These are phyloP conservation scores for Desmodus rotundus DNA, from an alignment of 2,113 vertebrate species.

Conservation along the genomic window DNA sequence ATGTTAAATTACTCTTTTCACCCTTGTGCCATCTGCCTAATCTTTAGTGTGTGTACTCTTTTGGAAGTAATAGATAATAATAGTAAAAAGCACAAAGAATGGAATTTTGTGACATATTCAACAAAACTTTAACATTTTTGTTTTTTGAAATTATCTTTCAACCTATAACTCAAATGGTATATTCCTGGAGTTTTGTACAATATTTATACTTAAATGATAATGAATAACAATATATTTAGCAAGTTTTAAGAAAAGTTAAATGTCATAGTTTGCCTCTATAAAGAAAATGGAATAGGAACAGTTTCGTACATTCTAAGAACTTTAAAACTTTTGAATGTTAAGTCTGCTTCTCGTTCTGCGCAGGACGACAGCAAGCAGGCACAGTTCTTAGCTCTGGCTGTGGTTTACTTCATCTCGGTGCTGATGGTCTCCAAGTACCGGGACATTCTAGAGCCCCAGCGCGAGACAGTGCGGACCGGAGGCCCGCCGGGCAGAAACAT, in stretches of 20 bases:
- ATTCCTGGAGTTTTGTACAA: neutral
- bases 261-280: neutral
- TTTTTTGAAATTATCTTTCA: neutral
- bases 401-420: constrained; percentile 99
- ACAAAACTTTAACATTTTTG: neutral
- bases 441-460: constrained; percentile 96
- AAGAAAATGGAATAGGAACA: neutral
- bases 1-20: neutral
- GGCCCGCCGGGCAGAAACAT: constrained; percentile 95
- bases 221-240: neutral
- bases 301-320: neutral
- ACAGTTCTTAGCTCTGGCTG: constrained; percentile 96
- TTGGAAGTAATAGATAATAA: neutral
- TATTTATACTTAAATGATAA: neutral
- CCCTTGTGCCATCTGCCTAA: neutral
- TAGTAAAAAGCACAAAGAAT: neutral
- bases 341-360: constrained; percentile 44
- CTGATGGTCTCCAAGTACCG: constrained; percentile 99
- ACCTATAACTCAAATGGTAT: neutral
- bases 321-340: neutral
- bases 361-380: constrained; percentile 99
- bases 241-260: neutral
- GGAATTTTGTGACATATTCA: neutral
- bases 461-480: constrained; percentile 93
- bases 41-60: neutral